Conservation (phyloP, 1,140 invertebrate species). For the Trichogramma pretiosum region DNA sequence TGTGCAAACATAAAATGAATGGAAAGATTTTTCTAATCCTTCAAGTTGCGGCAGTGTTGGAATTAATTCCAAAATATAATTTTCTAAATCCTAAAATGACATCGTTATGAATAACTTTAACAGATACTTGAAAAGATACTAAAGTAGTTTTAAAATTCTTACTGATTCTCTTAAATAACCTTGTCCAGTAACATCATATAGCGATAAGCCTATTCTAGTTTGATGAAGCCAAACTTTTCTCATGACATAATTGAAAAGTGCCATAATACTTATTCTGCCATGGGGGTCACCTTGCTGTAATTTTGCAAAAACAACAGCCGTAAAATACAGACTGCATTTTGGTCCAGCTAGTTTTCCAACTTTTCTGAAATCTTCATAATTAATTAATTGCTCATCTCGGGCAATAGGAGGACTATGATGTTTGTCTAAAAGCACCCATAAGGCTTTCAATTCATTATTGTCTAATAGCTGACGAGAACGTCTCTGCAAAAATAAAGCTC, state of each 20-base stretch:
- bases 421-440: constrained; percentile 76
- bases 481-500: constrained; percentile 76
- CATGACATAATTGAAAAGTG: constrained; percentile 93
- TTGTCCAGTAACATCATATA: constrained; percentile 88
- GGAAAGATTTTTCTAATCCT: constrained; percentile 85
- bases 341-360: constrained; percentile 59
- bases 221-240: constrained; percentile 89
- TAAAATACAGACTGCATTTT: constrained; percentile 66
- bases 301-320: constrained; percentile 76
- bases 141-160: too few relatives aligned
- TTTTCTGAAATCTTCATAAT: constrained; percentile 75
- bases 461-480: constrained; percentile 74
- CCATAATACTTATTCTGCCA: constrained; percentile 71
- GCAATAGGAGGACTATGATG: constrained; percentile 62
- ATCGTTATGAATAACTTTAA: too few relatives aligned
- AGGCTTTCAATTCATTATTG: constrained; percentile 75
- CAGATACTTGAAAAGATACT: too few relatives aligned
- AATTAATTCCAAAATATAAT: constrained; percentile 87
- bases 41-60: constrained; percentile 83
- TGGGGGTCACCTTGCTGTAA: constrained; percentile 74
- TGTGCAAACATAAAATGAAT: constrained; percentile 93
- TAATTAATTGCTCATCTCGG: constrained; percentile 74
- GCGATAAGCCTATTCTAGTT: constrained; percentile 81
- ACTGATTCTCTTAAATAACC: constrained; percentile 84
- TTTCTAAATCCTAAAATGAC: constrained; percentile 75